Conservation (phyloP, 2,113 vertebrate species). For the Onychostoma macrolepis region DNA sequence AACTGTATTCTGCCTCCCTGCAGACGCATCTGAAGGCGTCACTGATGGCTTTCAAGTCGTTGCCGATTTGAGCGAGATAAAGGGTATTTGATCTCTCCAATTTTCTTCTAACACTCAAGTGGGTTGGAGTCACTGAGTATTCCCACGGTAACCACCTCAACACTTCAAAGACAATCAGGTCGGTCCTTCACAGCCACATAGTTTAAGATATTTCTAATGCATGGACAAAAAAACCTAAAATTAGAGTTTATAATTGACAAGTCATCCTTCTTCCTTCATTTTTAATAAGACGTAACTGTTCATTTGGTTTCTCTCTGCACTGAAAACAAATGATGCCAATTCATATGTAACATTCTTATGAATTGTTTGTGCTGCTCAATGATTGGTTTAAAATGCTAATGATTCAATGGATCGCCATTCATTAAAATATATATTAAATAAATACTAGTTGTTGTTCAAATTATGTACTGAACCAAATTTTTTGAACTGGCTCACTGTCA, state of each 20-base stretch:
- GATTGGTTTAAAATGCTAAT: not conserved
- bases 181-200: not conserved
- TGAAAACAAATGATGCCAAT: not conserved
- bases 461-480: not conserved
- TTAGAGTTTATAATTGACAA: not conserved
- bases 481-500: not conserved
- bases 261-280: not conserved
- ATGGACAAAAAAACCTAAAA: not conserved
- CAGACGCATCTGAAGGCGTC: not conserved
- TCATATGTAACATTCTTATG: not conserved
- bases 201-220: not conserved
- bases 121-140: conserved; percentile 15
- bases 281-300: not conserved
- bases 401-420: not conserved
- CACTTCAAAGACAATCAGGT: not conserved
- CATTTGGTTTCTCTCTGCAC: not conserved
- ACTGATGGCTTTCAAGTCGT: conserved; percentile 7
- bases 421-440: not conserved
- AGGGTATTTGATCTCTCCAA: conserved; percentile 3
- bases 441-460: too few relatives aligned
- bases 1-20: not conserved
- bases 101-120: conserved; percentile 32
- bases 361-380: not conserved
- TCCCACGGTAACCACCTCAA: conserved; percentile 22
- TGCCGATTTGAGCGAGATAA: conserved; percentile 20